phyloP scores from a whole-genome alignment of 2,888 invertebrate species.

The Temnothorax unifasciatus region DNA sequence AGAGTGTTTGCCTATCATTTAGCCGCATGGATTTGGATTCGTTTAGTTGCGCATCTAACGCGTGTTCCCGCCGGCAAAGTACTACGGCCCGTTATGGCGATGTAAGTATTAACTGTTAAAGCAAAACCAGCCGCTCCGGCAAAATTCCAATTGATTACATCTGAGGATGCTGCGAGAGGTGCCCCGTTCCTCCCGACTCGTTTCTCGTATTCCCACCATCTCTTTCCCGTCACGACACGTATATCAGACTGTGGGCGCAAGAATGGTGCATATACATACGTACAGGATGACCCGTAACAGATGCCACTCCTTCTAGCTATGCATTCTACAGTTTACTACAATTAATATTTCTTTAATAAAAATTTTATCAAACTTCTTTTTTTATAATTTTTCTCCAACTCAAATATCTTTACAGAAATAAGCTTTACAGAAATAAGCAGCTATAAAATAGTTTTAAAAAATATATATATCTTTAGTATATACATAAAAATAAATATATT shows the following conservation, averaged over 20 bases:
- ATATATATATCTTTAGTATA: background rate
- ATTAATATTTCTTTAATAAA: background rate
- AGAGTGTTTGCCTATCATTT: constrained; percentile 30
- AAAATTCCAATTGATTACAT: constrained; percentile 79
- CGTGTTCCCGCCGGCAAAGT: constrained; percentile 75
- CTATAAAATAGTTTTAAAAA: background rate
- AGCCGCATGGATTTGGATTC: constrained; percentile 39
- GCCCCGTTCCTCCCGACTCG: constrained; percentile 46
- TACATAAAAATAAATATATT: background rate
- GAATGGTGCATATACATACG: constrained; percentile 8
- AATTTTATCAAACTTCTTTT: background rate
- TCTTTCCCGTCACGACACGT: constrained; percentile 43
- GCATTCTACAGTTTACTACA: background rate
- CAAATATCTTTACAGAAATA: background rate
- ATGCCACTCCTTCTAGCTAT: background rate
- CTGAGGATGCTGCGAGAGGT: constrained; percentile 65
- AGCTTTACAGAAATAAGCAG: background rate
- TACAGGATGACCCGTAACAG: constrained; percentile 22
- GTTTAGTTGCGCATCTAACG: constrained; percentile 60
- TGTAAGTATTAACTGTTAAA: constrained; percentile 74
- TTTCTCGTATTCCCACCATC: constrained; percentile 60
- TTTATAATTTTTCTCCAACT: background rate
- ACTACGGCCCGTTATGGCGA: constrained; percentile 74
- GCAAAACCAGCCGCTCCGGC: constrained; percentile 64
- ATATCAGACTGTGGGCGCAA: constrained; percentile 27